phyloP scores from a whole-genome alignment of 1,140 invertebrate species.

The Gonatopus flavifemur region DNA sequence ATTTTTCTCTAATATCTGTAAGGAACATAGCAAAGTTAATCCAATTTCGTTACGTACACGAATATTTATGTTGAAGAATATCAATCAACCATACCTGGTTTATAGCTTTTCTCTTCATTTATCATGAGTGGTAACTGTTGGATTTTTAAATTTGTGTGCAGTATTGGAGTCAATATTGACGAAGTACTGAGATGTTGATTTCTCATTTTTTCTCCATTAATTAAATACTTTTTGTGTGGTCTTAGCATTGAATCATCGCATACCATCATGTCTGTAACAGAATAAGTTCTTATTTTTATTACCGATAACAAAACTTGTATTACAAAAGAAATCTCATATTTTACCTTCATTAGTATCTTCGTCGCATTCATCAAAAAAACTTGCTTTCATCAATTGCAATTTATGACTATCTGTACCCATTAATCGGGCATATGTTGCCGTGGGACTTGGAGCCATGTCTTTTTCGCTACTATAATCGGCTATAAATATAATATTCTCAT shows the following conservation, averaged over 20 bases:
- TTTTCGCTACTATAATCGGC: slow-evolving; percentile 23
- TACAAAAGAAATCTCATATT: not conserved
- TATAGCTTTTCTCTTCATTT: not conserved
- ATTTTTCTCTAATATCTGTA: too few relatives aligned
- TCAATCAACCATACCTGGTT: too few relatives aligned
- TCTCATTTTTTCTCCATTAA: not conserved
- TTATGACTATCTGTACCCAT: slow-evolving; percentile 65
- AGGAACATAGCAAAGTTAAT: too few relatives aligned
- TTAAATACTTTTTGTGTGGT: not conserved
- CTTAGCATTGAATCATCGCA: too few relatives aligned
- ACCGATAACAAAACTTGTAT: not conserved
- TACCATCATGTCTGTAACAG: too few relatives aligned
- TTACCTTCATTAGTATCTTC: slow-evolving; percentile 24
- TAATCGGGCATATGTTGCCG: slow-evolving; percentile 61
- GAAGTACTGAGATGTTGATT: not conserved
- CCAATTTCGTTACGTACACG: slow-evolving; percentile 1
- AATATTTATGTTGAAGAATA: not conserved
- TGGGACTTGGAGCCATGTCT: slow-evolving; percentile 54
- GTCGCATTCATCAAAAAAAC: slow-evolving; percentile 65
- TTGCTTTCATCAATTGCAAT: slow-evolving; percentile 85
- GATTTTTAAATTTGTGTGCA: not conserved
- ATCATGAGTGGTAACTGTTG: not conserved
- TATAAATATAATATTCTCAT: too few relatives aligned
- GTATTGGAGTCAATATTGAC: not conserved
- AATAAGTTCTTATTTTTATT: not conserved